Evolutionary conservation across 2,888 invertebrate genomes (phyloP).

Genomic region (Hyalella azteca): DNA sequence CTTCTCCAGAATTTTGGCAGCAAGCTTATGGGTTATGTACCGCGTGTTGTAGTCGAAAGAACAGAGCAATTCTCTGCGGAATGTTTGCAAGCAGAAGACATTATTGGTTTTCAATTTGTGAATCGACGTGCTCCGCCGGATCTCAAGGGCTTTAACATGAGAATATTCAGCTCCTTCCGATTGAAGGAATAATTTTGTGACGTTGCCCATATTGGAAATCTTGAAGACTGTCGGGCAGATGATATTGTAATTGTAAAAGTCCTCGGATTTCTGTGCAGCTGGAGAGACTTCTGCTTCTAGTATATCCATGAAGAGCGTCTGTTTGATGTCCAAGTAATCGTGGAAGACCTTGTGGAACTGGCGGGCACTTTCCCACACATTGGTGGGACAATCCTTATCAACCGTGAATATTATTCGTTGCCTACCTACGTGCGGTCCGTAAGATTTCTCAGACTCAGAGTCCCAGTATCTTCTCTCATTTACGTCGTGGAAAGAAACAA

Average conservation of each 20-base stretch:
- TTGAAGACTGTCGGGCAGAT: not conserved
- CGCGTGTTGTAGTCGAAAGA: slow-evolving; percentile 19
- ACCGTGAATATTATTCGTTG: slow-evolving; percentile 6
- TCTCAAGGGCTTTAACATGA: slow-evolving; percentile 18
- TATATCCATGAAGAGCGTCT: not conserved
- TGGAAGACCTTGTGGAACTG: slow-evolving; percentile 18
- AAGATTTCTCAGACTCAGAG: not conserved
- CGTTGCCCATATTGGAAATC: slow-evolving; percentile 38
- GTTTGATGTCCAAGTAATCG: not conserved
- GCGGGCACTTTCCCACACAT: slow-evolving; percentile 45
- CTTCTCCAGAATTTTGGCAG: not conserved
- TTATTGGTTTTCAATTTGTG: not conserved
- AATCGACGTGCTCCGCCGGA: slow-evolving; percentile 12
- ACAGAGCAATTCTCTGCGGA: not conserved
- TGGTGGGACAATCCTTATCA: not conserved
- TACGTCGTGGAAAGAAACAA: slow-evolving; percentile 43
- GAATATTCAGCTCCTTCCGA: not conserved
- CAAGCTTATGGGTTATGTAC: not conserved
- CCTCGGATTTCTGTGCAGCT: not conserved
- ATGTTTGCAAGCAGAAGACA: slow-evolving; percentile 18
- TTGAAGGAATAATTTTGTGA: slow-evolving; percentile 19
- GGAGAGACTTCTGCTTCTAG: not conserved
- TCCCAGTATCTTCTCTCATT: slow-evolving; percentile 48
- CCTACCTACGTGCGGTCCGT: slow-evolving; percentile 40
- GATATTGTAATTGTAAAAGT: not conserved